phyloP scores from a whole-genome alignment of 2,797 vertebrate genomes.

The Morus bassanus region DNA sequence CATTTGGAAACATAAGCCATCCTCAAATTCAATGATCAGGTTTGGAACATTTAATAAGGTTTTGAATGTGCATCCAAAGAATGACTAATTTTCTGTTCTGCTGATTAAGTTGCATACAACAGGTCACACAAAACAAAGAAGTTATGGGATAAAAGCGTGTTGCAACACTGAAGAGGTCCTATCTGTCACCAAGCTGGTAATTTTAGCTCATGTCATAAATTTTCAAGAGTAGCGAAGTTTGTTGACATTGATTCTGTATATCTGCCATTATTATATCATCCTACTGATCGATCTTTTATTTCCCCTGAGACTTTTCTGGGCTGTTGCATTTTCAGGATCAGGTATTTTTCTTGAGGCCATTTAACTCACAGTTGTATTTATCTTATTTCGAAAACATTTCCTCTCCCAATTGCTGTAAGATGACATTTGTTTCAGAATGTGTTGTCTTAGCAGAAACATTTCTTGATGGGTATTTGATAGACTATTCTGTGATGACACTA shows the following conservation, averaged over 20 bases:
- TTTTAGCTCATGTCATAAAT: background rate
- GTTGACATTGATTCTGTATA: background rate
- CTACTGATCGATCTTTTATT: background rate
- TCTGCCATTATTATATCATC: background rate
- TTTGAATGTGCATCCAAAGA: background rate
- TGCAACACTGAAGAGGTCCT: background rate
- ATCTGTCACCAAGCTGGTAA: background rate
- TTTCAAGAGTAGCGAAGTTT: background rate
- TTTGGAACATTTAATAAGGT: background rate
- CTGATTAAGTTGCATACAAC: background rate
- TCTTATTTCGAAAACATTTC: background rate
- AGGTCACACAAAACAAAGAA: background rate
- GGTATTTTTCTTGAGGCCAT: background rate
- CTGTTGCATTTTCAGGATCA: background rate
- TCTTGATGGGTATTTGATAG: background rate
- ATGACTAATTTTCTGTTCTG: background rate
- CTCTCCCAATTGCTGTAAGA: background rate
- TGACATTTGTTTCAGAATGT: background rate
- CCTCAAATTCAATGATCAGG: background rate
- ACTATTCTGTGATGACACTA: background rate
- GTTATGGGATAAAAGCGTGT: background rate
- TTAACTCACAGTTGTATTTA: background rate
- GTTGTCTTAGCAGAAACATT: background rate
- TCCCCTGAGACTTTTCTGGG: background rate
- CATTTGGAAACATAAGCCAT: background rate